These are phyloP conservation scores for Amphiprion ocellaris DNA, from an alignment of 2,113 vertebrate genomes.

Conservation along the genomic window DNA sequence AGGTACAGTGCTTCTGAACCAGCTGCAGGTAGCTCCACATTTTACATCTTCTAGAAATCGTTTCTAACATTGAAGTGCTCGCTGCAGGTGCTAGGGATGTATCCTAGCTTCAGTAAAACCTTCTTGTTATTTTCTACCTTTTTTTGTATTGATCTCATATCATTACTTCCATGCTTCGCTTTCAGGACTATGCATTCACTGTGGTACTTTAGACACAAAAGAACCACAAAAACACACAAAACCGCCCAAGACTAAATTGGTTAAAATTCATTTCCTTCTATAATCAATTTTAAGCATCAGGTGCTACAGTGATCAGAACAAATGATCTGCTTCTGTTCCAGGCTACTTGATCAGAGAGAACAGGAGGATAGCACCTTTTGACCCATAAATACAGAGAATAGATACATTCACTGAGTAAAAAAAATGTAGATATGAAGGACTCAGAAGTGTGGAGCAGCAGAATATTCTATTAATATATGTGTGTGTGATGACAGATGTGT, in stretches of 20 bases:
- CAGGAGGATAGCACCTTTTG: neutral
- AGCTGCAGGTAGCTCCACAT: conserved; percentile 7
- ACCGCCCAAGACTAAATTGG: too few species aligned
- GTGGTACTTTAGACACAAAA: too few species aligned
- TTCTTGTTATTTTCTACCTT: too few species aligned
- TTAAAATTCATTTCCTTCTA: too few species aligned
- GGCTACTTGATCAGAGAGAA: neutral
- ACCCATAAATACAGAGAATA: neutral
- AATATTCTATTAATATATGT: neutral
- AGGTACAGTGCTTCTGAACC: neutral
- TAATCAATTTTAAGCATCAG: too few species aligned
- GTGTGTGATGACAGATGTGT: too few species aligned
- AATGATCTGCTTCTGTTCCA: neutral
- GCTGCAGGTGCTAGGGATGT: too few species aligned
- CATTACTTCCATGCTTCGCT: too few species aligned
- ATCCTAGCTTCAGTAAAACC: too few species aligned
- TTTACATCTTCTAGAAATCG: neutral
- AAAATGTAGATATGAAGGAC: neutral
- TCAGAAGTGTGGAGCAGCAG: neutral
- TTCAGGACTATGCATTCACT: too few species aligned
- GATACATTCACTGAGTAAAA: neutral
- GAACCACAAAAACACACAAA: too few species aligned
- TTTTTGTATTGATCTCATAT: too few species aligned
- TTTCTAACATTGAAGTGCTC: neutral
- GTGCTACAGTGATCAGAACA: neutral